These are phyloP conservation scores for Gastrophryne carolinensis DNA, from an alignment of 2,797 vertebrate species.

Conservation along the genomic window DNA sequence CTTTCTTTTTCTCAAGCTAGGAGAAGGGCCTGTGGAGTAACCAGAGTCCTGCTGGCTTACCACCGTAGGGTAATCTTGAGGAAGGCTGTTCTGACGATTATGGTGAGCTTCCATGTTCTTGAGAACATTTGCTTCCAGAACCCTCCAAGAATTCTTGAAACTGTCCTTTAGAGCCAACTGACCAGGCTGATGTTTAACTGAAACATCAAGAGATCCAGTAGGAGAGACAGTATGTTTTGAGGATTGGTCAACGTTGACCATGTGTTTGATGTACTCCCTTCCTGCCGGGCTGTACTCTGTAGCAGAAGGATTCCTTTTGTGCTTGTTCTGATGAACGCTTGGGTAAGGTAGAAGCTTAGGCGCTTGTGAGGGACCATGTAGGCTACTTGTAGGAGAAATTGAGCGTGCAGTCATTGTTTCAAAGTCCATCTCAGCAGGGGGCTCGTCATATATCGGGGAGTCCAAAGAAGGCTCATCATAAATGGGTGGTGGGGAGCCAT, in stretches of 20 bases:
- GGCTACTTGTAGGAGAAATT: conserved; percentile 68
- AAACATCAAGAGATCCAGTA: conserved; percentile 43
- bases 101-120: conserved; percentile 83
- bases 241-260: conserved; percentile 83
- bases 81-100: conserved; percentile 80
- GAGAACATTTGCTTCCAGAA: conserved; percentile 80
- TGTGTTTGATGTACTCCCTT: conserved; percentile 89
- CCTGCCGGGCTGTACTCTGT: conserved; percentile 87
- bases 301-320: conserved; percentile 72
- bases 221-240: conserved; percentile 60
- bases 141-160: conserved; percentile 80
- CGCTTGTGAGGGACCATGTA: conserved; percentile 70
- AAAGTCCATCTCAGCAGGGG: conserved; percentile 86
- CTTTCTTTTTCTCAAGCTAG: conserved; percentile 82
- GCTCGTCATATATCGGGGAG: conserved; percentile 85
- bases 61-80: conserved; percentile 78
- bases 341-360: conserved; percentile 76
- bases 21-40: conserved; percentile 88
- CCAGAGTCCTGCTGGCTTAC: conserved; percentile 88
- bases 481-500: conserved; percentile 73
- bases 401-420: conserved; percentile 71
- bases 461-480: conserved; percentile 83
- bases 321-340: conserved; percentile 69
- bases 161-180: conserved; percentile 74
- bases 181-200: conserved; percentile 56